phyloP scores from a whole-genome alignment of 2,888 invertebrate genomes.

The Podotricha telesiphe region DNA sequence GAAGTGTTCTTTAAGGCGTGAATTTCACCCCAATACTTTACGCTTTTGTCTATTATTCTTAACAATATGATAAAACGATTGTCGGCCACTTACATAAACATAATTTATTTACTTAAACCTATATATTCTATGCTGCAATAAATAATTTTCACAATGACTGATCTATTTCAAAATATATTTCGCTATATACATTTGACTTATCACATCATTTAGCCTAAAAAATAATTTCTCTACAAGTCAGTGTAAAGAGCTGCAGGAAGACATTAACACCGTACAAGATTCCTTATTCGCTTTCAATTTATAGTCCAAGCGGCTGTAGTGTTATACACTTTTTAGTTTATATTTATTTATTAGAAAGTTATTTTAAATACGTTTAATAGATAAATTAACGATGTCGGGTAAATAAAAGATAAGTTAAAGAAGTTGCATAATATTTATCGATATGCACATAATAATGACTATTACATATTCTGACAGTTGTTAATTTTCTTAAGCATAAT shows the following conservation, averaged over 20 bases:
- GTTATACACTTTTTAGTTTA: not conserved
- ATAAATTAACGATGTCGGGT: too few species aligned
- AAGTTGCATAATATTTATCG: too few species aligned
- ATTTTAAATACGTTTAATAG: too few species aligned
- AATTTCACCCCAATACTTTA: too few species aligned
- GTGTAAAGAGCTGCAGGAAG: constrained; percentile 84
- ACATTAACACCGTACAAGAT: constrained; percentile 66
- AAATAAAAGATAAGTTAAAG: too few species aligned
- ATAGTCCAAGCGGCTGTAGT: not conserved
- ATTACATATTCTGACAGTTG: too few species aligned
- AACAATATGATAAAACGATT: constrained; percentile 37
- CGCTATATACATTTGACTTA: constrained; percentile 65
- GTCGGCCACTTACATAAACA: constrained; percentile 20
- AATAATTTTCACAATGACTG: constrained; percentile 46
- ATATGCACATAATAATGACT: too few species aligned
- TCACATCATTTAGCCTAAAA: constrained; percentile 81
- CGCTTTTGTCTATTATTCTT: not conserved
- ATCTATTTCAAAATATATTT: constrained; percentile 53
- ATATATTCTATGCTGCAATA: constrained; percentile 41
- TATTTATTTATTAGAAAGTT: too few species aligned
- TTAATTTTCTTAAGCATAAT: too few species aligned
- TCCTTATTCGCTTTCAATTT: constrained; percentile 1
- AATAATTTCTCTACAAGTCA: constrained; percentile 80
- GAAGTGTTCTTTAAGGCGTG: too few species aligned
- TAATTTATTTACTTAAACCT: constrained; percentile 27